Evolutionary conservation across 2,113 vertebrate genomes (phyloP), one percentile per base, ranked within the genome.

Genomic region (Bucco capensis): DNA sequence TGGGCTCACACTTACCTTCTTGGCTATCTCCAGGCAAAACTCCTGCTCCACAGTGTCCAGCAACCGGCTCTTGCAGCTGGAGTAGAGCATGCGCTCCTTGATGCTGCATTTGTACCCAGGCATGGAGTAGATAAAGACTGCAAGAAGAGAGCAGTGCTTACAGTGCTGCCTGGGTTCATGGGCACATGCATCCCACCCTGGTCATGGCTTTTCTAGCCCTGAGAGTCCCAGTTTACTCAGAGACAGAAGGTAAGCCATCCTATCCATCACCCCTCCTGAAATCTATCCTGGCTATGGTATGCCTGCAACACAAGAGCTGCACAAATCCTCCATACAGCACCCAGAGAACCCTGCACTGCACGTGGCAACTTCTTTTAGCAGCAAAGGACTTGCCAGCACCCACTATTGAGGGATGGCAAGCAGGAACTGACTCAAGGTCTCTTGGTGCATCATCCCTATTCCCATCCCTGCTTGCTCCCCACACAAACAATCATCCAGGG

Each of bases 41-140:
- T 99, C 98, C 96, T 98, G 98, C 96, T 99, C 99, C 86, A 98
- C 98, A 0, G 99, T 98, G 83, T 99, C 98, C 22, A 99, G 97
- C 90, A 99, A 97, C 40, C 98, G 97, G 97, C 99, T 99, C 98
- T 99, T 99, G 97, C 99, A 99, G 98, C 99, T 99, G 86, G 99
- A 99, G 94, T 99, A 99, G 44, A 99, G 96, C 99, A 99, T 99
- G 77, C 99, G 98, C 80, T 99, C 99, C 89, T 98, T 99, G 96
- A 99, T 99, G 92, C 99, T 99, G 94, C 99, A 99, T 92, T 98
- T 99, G 97, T 99, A 99, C 5, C 99, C 99, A 0, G 99, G 99
- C 99, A 99, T 99, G 22, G 99, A 99, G 97, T 99, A 99, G 96
- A 99, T 99, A 87, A 99, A 99, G 74, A 99, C 99, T 99, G 98